Evolutionary conservation across 2,888 invertebrate genomes (phyloP).

Genomic region (Desoria tigrina): DNA sequence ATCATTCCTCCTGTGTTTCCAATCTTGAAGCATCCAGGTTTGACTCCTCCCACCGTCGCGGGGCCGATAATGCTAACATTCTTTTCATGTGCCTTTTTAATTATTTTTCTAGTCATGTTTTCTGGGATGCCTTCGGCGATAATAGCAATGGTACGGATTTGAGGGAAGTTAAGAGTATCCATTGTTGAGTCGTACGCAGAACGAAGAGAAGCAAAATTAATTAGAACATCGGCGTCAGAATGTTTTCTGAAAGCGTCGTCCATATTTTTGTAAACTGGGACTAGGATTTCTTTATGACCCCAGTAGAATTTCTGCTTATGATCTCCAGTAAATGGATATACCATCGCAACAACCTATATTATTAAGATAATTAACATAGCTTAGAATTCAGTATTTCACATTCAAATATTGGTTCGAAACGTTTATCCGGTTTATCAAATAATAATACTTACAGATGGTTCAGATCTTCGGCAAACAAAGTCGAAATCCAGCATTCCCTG

Average conservation of each 20-base stretch:
- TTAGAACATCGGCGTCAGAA: slow-evolving; percentile 89
- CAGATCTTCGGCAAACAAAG: slow-evolving; percentile 83
- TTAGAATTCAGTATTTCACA: background rate
- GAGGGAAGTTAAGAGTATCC: slow-evolving; percentile 90
- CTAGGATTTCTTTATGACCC: slow-evolving; percentile 95
- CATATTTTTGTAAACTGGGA: slow-evolving; percentile 95
- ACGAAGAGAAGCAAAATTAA: slow-evolving; percentile 95
- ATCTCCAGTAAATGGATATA: slow-evolving; percentile 97
- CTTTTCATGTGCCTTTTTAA: slow-evolving; percentile 78
- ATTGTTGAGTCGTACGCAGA: slow-evolving; percentile 96
- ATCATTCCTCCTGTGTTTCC: slow-evolving; percentile 99
- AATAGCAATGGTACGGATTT: slow-evolving; percentile 93
- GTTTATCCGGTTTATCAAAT: too few species aligned
- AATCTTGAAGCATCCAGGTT: slow-evolving; percentile 98
- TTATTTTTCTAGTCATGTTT: slow-evolving; percentile 93
- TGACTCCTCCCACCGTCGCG: slow-evolving; percentile 95
- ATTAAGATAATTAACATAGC: background rate
- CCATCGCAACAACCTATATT: slow-evolving; percentile 77
- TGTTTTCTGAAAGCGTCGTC: slow-evolving; percentile 93
- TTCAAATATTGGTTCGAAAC: background rate
- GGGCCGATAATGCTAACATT: slow-evolving; percentile 88
- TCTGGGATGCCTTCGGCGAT: slow-evolving; percentile 99
- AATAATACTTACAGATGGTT: slow-evolving; percentile 68
- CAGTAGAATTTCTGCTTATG: slow-evolving; percentile 99
- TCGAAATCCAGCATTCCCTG: slow-evolving; percentile 94